Evolutionary conservation across 2,113 vertebrate genomes (phyloP).

Genomic region (Leptosomus discolor): DNA sequence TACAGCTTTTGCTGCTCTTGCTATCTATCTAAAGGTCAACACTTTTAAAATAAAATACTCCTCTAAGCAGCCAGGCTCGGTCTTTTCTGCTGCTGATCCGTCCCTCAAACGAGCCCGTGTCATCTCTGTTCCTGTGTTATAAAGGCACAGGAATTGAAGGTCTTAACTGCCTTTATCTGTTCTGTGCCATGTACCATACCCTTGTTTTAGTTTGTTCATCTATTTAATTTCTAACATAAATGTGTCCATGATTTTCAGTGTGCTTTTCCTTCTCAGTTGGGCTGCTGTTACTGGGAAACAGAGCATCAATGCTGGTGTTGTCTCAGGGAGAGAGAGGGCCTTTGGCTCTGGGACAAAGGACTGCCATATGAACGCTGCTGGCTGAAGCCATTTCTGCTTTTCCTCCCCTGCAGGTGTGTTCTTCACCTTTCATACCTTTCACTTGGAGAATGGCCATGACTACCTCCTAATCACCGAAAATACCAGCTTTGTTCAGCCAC

Average conservation of each 20-base stretch:
- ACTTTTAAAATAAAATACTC: background rate
- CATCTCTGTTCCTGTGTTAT: background rate
- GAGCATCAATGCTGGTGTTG: accelerated
- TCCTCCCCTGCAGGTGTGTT: conserved; percentile 82
- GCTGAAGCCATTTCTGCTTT: accelerated
- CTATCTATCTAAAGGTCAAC: background rate
- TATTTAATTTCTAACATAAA: accelerated
- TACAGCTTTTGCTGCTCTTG: background rate
- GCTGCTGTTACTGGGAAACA: background rate
- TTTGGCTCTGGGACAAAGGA: background rate
- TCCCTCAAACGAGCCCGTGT: background rate
- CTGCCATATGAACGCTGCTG: accelerated
- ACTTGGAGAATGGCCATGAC: conserved; percentile 94
- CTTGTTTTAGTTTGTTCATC: accelerated
- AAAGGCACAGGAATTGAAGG: background rate
- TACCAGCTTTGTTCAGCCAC: conserved; percentile 88
- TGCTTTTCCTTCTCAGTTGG: accelerated
- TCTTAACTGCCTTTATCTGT: background rate
- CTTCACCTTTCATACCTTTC: conserved; percentile 97
- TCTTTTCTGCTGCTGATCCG: background rate
- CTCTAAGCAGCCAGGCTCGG: background rate
- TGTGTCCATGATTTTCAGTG: accelerated
- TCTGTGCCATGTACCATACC: background rate
- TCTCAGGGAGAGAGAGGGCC: background rate
- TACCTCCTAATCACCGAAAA: conserved; percentile 95